Base-by-base conservation (phyloP, 1,140 invertebrate species). In the Anadara kagoshimensis region DNA sequence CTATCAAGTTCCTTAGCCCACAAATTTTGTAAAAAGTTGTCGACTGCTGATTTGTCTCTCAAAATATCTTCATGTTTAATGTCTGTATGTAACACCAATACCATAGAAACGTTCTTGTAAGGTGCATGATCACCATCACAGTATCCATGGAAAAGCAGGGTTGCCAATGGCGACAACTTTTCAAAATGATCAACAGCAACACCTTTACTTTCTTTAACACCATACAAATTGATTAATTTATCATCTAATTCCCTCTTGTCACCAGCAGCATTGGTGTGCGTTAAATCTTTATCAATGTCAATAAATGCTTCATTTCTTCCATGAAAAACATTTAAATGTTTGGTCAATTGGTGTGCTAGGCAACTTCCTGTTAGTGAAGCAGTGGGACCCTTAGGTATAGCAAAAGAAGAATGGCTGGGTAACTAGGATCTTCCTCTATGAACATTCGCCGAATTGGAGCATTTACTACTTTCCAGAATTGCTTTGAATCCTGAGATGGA, bases 61-160 rank as follows among this genome's bases (percentile, higher is more conserved):
- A 47, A 43, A 16, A 51, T 22, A 26, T 44, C 24, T 22, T 80
- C 22, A 24, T 67, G 68, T 47, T 75, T 45, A 26, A 71, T 7
- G 16, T 82, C 68, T 14, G 67, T 73, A 61, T 79, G 73, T 43
- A 84, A 49, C 12, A 78, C 75, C 36, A 79, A 61, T 20, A 82
- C 68, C n/a, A 85, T 77, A 12, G 80, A 43, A 5, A 78, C 78
- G 49, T 83, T 59, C 67, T 86, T 86, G 54, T 80, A 83, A 12
- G 85, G 85, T 16, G 85, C 85, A 71, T 86, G 81, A 59, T 85
- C 85, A 36, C 78, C 78, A 62, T 86, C 85, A 69, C 85, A 86
- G 54, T 79, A 83, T 24, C 79, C 82, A 78, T 86, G 85, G 12
- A 86, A 73, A 16, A 86, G 64, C 20, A 86, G 69, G 8, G 80